Evolutionary conservation across 2,888 invertebrate genomes (phyloP).

Genomic region (Artemia sp.): DNA sequence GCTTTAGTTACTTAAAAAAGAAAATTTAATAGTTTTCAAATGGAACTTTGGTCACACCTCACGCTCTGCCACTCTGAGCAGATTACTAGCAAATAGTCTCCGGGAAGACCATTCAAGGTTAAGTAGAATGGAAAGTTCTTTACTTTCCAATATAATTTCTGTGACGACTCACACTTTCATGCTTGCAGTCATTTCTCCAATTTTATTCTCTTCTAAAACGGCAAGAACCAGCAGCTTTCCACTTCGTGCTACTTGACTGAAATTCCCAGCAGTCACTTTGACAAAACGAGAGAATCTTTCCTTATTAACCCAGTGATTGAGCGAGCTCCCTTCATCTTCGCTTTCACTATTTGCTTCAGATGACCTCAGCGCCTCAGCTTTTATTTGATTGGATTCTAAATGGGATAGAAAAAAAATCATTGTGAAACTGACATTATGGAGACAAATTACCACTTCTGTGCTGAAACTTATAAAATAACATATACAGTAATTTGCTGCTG

Average conservation of each 20-base stretch:
- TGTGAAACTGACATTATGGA: too few species aligned
- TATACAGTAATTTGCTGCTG: too few species aligned
- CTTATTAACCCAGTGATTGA: conserved; percentile 58
- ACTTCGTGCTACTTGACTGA: conserved; percentile 55
- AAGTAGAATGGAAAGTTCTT: background rate
- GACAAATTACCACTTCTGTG: too few species aligned
- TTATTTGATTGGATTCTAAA: conserved; percentile 12
- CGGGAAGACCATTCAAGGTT: background rate
- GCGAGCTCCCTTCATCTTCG: background rate
- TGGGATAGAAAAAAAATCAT: background rate
- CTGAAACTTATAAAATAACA: too few species aligned
- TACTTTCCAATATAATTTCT: conserved; percentile 11
- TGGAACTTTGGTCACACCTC: too few species aligned
- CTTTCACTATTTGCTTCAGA: background rate
- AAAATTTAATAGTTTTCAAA: too few species aligned
- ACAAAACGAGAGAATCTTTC: conserved; percentile 78
- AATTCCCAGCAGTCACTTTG: conserved; percentile 62
- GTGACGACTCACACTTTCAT: conserved; percentile 43
- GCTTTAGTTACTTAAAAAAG: too few species aligned
- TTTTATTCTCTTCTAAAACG: conserved; percentile 69
- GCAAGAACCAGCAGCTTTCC: conserved; percentile 72
- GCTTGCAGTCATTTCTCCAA: conserved; percentile 57
- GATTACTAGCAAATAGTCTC: background rate
- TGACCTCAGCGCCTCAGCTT: background rate
- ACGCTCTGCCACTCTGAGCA: too few species aligned